Evolutionary conservation across 37 sponge, comb jelly and placozoan genomes (phyloP), one percentile per base, ranked within the genome.

Genomic region (Geodia barretti): DNA sequence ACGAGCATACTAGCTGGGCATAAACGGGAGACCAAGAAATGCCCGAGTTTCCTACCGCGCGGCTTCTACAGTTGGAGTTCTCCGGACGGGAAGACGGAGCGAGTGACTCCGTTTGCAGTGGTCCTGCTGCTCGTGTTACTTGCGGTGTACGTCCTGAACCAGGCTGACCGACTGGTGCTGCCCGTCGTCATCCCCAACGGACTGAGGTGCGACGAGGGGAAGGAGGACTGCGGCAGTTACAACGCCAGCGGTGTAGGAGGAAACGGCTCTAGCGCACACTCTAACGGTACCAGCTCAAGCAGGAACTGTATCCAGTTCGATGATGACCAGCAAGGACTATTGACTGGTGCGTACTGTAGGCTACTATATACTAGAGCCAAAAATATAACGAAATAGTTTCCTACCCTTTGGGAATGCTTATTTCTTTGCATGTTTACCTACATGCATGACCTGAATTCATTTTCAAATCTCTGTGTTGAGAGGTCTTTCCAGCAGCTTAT

Each of bases 171-270:
- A 21, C 86, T 88, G 20, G 92, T 95, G 7, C 79, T 95, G 23
- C 78, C 92, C n/a, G 95, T 95, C 3, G 73, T 88, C 37, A 86
- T 91, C 9, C 95, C 95, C 33, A 77, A 79, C 41, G 95, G 95
- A 0, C 82, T 95, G 76, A 62, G 92, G 8, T 95, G 95, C 47
- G 40, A 77, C 2, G 39, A 24, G 23, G 60, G 41, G 17, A 32
- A 64, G 24, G 42, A 38, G 32, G 58, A 79, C 47, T 78, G 84
- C 59, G 11, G 9, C 30, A 74, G 83, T 30, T 3, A 33, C 21
- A 84, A 41, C 24, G 38, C 64, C 36, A 47, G 43, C 79, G 63
- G 64, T 42, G 66, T 43, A 1, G 59, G 20, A 37, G 19, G 1
- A 0, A 19, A 7, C 67, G 29, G 17, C 11, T 7, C 0, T 24